Evolutionary conservation across 2,888 invertebrate genomes (phyloP), one percentile per base, ranked within the genome.

Genomic region (Agrilus cyanescens): DNA sequence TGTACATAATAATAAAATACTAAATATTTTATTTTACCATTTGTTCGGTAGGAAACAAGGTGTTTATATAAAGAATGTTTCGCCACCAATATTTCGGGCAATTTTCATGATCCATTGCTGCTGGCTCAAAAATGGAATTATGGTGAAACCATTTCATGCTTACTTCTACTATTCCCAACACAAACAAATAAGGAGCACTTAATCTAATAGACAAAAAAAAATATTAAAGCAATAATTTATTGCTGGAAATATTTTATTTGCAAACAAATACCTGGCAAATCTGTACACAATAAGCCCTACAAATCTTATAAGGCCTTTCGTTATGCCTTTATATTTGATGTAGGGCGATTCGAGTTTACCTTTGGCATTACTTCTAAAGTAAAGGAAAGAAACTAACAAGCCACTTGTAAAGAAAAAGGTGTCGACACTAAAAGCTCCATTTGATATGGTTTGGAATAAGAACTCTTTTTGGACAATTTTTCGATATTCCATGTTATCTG

Each of bases 31-130:
- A 38, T 54, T 64, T 70, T 62, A 86, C 87, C 87, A 87, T 88
- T 66, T 87, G 82, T 18, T 83, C 82, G 8, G 83, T 83, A 0
- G 87, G 86, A 60, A 85, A 88, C 13, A 88, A 68, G 0, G 87
- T 89, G 65, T 89, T 88, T 60, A 89, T 85, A 58, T 89, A 89
- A 2, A 89, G 70, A 33, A 87, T 69, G 66, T 89, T 89, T 51
- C 88, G 74, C 89, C 89, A 89, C 88, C 88, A 89, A 62, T 82
- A 87, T 53, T 82, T 75, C 13, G 84, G 83, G 57, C 89, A 89
- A 55, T 85, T 87, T 43, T 80, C 71, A 61, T 87, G 82, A 69
- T 87, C 87, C 61, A 76, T 72, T 0, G 86, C 82, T 0, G 86
- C 85, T 3, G 86, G 85, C 61, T 87, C 87, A 62, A 88, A 88